These are phyloP conservation scores for Catharus fuscescens DNA, from an alignment of 2,113 vertebrate genomes.

Conservation along the genomic window DNA sequence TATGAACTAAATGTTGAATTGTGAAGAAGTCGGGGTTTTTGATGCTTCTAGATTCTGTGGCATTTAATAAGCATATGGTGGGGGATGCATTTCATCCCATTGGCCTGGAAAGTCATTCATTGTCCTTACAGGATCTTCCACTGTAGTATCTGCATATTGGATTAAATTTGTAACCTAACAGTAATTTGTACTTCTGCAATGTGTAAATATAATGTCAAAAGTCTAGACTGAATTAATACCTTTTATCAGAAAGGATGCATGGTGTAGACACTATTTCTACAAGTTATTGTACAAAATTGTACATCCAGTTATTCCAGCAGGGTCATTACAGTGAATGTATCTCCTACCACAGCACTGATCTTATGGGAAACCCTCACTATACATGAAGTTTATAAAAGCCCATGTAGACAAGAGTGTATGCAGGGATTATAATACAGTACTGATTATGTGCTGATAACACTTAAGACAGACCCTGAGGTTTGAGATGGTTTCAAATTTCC, in stretches of 20 bases:
- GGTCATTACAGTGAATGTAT: not conserved
- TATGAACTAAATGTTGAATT: not conserved
- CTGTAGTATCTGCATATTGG: not conserved
- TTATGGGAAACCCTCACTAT: not conserved
- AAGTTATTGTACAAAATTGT: not conserved
- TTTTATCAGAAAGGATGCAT: not conserved
- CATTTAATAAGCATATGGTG: not conserved
- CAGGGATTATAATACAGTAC: not conserved
- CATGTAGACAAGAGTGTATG: not conserved
- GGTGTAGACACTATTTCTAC: not conserved
- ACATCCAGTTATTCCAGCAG: not conserved
- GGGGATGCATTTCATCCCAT: not conserved
- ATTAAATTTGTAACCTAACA: not conserved
- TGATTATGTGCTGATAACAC: not conserved
- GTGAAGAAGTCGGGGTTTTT: not conserved
- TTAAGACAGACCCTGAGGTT: not conserved
- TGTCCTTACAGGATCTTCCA: not conserved
- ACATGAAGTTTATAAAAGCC: not conserved
- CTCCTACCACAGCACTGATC: not conserved
- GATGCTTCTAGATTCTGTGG: not conserved
- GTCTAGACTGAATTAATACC: not conserved
- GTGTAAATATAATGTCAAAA: not conserved
- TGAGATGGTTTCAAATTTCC: not conserved
- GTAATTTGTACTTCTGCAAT: not conserved
- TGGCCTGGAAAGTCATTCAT: not conserved